phyloP scores from a whole-genome alignment of 2,113 vertebrate genomes.

The Picathartes gymnocephalus region DNA sequence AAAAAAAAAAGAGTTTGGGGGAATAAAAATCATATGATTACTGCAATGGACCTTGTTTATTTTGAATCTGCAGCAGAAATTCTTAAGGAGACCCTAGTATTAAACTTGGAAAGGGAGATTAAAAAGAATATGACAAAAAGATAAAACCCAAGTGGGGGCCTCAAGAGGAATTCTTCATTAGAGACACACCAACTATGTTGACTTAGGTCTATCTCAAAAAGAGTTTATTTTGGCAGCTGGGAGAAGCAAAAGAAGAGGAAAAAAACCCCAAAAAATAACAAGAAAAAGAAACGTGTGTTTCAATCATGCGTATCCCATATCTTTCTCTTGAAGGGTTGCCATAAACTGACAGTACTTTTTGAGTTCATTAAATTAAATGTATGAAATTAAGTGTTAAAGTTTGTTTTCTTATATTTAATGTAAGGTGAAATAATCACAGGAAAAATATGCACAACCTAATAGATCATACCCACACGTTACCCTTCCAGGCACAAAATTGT shows the following conservation, averaged over 20 bases:
- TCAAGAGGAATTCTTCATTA: slow-evolving; percentile 37
- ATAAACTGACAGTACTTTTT: background rate
- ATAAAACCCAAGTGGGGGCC: slow-evolving; percentile 32
- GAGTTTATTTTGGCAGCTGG: slow-evolving; percentile 60
- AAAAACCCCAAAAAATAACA: background rate
- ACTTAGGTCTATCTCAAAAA: slow-evolving; percentile 18
- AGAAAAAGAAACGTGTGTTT: background rate
- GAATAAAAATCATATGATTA: background rate
- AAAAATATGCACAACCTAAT: background rate
- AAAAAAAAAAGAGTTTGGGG: too few species aligned
- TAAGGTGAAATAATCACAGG: background rate
- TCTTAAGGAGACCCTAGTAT: background rate
- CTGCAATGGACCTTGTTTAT: background rate
- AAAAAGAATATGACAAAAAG: background rate
- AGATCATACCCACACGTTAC: fast-evolving
- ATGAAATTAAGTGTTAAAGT: background rate
- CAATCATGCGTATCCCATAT: background rate
- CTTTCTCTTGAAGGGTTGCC: background rate
- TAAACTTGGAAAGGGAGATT: background rate
- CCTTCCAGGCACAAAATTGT: background rate
- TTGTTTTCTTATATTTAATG: slow-evolving; percentile 1
- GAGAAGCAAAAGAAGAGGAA: background rate
- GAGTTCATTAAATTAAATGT: background rate
- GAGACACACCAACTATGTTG: slow-evolving; percentile 22
- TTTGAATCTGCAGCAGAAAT: slow-evolving; percentile 8